These are phyloP conservation scores for Drosophila atripex DNA, from an alignment of 2,888 invertebrate species.

Conservation along the genomic window DNA sequence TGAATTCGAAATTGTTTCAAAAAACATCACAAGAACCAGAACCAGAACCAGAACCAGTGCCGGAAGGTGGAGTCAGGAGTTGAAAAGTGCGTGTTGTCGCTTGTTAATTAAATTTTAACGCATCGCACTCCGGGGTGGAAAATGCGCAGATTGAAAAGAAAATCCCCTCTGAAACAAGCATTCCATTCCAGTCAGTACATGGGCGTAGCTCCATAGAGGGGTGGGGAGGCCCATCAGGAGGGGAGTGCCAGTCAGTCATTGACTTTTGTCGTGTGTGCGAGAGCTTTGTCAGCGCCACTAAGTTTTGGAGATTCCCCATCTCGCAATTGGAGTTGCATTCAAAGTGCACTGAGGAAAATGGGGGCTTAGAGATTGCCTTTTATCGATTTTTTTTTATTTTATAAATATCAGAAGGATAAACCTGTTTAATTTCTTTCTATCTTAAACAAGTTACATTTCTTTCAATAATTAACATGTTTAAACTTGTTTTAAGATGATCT, in stretches of 20 bases:
- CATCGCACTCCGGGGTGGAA: conserved; percentile 57
- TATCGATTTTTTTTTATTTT: too few species aligned
- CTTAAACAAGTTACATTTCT: too few species aligned
- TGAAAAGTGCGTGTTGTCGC: conserved; percentile 54
- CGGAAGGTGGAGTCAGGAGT: background rate
- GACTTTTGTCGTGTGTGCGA: conserved; percentile 37
- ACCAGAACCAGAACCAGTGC: too few species aligned
- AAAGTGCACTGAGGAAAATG: background rate
- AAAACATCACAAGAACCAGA: too few species aligned
- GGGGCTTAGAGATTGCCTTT: too few species aligned
- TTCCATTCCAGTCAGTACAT: background rate
- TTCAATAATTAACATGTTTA: too few species aligned
- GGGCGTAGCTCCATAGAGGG: background rate
- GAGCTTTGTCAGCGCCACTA: conserved; percentile 47
- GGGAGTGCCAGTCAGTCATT: conserved; percentile 20
- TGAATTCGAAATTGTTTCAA: too few species aligned
- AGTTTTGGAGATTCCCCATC: conserved; percentile 54
- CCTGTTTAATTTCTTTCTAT: too few species aligned
- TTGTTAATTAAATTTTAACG: conserved; percentile 72
- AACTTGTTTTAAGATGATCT: too few species aligned
- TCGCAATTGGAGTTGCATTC: background rate
- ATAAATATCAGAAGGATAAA: too few species aligned
- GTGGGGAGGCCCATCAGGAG: background rate
- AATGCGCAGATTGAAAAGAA: conserved; percentile 2
- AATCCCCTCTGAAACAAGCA: background rate